phyloP scores from a whole-genome alignment of 2,113 vertebrate genomes.

The Aldabrachelys gigantea region DNA sequence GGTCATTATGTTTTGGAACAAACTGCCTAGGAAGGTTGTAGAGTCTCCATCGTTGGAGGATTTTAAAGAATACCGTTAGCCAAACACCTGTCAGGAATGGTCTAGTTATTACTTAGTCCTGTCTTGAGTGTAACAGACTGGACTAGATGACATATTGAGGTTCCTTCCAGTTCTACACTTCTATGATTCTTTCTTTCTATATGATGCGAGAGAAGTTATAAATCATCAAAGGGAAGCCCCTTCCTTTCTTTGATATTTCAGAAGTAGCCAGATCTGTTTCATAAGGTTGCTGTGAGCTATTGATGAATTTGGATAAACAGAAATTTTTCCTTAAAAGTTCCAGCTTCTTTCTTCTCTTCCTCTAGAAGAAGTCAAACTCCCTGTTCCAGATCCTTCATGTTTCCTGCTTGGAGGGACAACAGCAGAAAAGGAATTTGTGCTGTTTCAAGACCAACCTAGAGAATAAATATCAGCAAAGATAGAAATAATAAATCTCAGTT shows the following conservation, averaged over 20 bases:
- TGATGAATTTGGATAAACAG: conserved; percentile 1
- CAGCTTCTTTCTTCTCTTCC: background rate
- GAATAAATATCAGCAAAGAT: conserved; percentile 34
- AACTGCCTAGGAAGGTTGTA: background rate
- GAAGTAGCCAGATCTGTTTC: background rate
- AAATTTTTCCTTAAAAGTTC: conserved; percentile 23
- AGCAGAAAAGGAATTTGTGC: conserved; percentile 17
- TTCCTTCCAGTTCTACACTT: background rate
- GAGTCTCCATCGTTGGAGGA: background rate
- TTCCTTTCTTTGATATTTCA: conserved; percentile 11
- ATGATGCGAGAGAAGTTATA: background rate
- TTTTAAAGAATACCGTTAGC: background rate
- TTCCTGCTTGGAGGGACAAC: background rate
- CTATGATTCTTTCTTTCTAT: background rate
- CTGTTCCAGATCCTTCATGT: conserved; percentile 3
- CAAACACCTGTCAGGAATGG: background rate
- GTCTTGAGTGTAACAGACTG: background rate
- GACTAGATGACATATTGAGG: background rate
- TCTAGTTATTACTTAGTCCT: background rate
- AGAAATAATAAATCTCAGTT: conserved; percentile 47
- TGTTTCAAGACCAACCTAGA: conserved; percentile 32
- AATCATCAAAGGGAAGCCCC: conserved; percentile 6
- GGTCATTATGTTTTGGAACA: background rate
- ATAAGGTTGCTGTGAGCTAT: background rate
- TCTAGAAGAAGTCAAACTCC: conserved; percentile 24